These are phyloP conservation scores for Amphiprion clarkii DNA, from an alignment of 2,797 vertebrate species.

Conservation along the genomic window DNA sequence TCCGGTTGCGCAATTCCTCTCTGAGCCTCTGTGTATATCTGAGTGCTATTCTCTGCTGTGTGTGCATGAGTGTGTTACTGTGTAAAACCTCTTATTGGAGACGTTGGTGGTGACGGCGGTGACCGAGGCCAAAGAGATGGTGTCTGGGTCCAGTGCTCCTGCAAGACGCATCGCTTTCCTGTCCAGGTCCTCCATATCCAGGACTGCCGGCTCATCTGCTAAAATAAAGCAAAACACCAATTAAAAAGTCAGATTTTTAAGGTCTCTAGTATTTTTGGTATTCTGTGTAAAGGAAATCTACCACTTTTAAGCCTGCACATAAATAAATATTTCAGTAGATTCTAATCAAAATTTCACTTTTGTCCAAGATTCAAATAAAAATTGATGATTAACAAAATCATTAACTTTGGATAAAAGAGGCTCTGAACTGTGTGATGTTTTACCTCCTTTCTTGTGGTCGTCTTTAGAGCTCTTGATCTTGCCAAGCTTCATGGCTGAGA, in stretches of 20 bases:
- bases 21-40: background rate
- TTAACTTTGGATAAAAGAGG: background rate
- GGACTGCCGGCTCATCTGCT: slow-evolving; percentile 91
- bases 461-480: slow-evolving; percentile 91
- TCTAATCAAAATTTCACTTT: background rate
- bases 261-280: background rate
- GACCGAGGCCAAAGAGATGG: slow-evolving; percentile 94
- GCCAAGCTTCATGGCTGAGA: slow-evolving; percentile 97
- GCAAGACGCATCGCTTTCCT: slow-evolving; percentile 86
- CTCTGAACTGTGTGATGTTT: background rate
- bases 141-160: slow-evolving; percentile 90
- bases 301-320: background rate
- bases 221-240: background rate
- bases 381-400: background rate
- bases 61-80: background rate
- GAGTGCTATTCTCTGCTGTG: background rate
- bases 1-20: background rate
- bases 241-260: background rate
- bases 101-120: slow-evolving; percentile 96
- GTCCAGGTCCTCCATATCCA: slow-evolving; percentile 94
- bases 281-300: background rate
- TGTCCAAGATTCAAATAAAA: background rate
- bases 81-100: slow-evolving; percentile 94
- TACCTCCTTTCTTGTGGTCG: slow-evolving; percentile 90
- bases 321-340: background rate